A percentile compares a stretch with the other conserved stretches of the same genome.
These are phyloP conservation scores for Dromiciops gliroides DNA, from an alignment of 2,113 vertebrate species.

Conservation along the genomic window DNA sequence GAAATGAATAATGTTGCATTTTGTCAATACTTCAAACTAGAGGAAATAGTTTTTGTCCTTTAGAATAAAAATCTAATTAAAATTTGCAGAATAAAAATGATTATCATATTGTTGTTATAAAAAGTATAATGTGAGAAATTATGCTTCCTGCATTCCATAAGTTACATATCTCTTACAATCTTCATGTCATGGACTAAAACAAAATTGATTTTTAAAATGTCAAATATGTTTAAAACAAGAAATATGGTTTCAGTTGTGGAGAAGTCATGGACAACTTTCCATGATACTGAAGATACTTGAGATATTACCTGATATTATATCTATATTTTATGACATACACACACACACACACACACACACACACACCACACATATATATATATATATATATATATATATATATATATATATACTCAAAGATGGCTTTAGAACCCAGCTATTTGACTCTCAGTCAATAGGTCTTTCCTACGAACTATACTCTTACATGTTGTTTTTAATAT, in stretches of 20 bases:
- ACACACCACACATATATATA: too few species aligned
- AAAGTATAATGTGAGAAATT: constrained; percentile 24
- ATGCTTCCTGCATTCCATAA: constrained; percentile 37
- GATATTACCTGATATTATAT: too few species aligned
- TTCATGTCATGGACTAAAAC: constrained; percentile 45
- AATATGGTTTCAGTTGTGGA: not conserved
- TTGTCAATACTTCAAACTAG: not conserved
- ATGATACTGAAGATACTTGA: not conserved
- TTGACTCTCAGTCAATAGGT: too few species aligned
- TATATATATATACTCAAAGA: too few species aligned
- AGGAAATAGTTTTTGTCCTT: not conserved
- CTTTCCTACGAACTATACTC: too few species aligned
- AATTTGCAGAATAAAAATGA: not conserved
- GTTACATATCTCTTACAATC: constrained; percentile 68
- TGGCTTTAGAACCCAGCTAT: too few species aligned
- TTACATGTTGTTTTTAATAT: too few species aligned
- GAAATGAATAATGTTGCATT: not conserved
- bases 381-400: too few species aligned
- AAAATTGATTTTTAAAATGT: constrained; percentile 25
- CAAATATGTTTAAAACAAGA: not conserved
- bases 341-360: too few species aligned
- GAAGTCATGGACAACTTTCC: not conserved
- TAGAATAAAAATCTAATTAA: not conserved
- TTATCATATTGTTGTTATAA: not conserved
- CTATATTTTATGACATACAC: too few species aligned